phyloP scores from a whole-genome alignment of 2,113 vertebrate genomes.

The Corythoichthys intestinalis region DNA sequence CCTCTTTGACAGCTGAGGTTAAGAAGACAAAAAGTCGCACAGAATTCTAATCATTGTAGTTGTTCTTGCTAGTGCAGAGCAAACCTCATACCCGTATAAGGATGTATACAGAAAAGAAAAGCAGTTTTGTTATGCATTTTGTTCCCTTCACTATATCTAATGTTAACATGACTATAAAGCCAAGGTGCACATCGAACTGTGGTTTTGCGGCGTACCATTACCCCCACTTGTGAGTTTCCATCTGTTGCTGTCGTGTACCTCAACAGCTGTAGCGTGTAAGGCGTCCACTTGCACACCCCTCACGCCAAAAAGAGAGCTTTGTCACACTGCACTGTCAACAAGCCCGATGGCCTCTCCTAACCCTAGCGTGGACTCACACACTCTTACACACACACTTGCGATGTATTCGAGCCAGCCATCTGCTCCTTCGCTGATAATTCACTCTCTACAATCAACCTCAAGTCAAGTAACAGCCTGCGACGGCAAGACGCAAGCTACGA shows the following conservation, averaged over 20 bases:
- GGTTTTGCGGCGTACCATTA: neutral
- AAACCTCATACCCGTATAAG: neutral
- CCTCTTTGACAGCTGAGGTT: neutral
- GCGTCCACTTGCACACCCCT: neutral
- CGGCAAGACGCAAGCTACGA: conserved; percentile 1
- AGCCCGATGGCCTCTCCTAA: neutral
- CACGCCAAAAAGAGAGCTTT: conserved; percentile 7
- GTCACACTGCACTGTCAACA: neutral
- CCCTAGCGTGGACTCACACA: neutral
- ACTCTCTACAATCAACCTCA: neutral
- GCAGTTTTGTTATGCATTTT: neutral
- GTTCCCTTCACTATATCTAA: neutral
- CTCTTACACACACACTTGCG: neutral
- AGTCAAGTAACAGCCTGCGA: conserved; percentile 11
- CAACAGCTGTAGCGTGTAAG: neutral
- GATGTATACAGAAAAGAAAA: neutral
- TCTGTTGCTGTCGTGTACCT: conserved; percentile 7
- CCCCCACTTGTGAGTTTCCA: neutral
- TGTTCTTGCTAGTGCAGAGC: neutral
- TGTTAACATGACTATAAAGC: neutral
- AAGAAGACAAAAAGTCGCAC: neutral
- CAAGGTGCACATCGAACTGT: neutral
- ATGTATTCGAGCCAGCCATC: conserved; percentile 6
- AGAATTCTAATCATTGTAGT: neutral
- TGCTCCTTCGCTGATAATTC: conserved; percentile 3